Percentiles rank a stretch among this genome's conserved stretches.
Evolutionary conservation across 1,140 invertebrate genomes (phyloP).

Genomic region (Meteorus sp.): DNA sequence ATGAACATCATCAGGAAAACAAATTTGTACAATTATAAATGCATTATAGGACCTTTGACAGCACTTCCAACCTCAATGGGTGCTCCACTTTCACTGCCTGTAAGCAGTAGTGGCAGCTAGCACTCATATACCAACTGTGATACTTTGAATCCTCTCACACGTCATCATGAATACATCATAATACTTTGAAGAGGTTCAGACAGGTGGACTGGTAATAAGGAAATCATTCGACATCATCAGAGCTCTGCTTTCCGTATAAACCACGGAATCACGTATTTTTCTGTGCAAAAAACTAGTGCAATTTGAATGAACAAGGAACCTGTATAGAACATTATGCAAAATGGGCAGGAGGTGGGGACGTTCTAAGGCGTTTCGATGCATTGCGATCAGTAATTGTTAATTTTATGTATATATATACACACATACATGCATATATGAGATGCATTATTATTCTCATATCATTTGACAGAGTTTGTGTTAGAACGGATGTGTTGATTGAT

Average conservation of each 20-base stretch:
- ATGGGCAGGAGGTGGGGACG: not conserved
- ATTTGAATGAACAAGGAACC: conserved; percentile 47
- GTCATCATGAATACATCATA: conserved; percentile 51
- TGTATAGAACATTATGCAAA: conserved; percentile 18
- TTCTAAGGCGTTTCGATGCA: conserved; percentile 40
- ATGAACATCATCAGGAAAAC: not conserved
- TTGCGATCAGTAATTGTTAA: conserved; percentile 38
- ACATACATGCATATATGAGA: not conserved
- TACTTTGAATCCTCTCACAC: conserved; percentile 52
- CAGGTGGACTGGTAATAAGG: not conserved
- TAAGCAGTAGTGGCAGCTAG: conserved; percentile 58
- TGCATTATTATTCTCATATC: not conserved
- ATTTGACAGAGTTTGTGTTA: not conserved
- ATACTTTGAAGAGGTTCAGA: conserved; percentile 44
- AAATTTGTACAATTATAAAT: conserved; percentile 4
- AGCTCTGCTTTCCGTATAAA: not conserved
- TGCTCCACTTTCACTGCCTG: conserved; percentile 55
- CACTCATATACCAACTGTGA: conserved; percentile 58
- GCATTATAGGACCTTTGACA: conserved; percentile 48
- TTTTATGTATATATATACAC: conserved; percentile 2
- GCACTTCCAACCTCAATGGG: conserved; percentile 54
- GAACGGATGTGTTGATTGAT: too few relatives aligned
- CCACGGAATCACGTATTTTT: not conserved
- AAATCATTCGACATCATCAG: not conserved
- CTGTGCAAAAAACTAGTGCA: conserved; percentile 51